phyloP scores from a whole-genome alignment of 1,140 invertebrate species.

The Drosophila miranda region DNA sequence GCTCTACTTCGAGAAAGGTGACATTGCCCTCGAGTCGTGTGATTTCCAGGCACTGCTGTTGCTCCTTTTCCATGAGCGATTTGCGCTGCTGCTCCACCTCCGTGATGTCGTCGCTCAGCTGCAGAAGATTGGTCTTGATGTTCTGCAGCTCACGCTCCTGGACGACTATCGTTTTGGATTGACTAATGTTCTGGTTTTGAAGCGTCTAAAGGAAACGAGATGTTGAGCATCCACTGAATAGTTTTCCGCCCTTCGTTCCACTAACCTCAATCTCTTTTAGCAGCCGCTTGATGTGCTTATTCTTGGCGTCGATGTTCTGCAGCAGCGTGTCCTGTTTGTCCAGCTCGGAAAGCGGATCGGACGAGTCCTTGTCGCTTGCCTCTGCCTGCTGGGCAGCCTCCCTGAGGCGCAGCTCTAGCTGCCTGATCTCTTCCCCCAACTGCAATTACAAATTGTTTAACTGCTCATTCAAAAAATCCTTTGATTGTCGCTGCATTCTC shows the following conservation, averaged over 20 bases:
- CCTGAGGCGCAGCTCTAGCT: constrained; percentile 63
- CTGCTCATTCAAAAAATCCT: not conserved
- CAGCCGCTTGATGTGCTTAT: constrained; percentile 81
- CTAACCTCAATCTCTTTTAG: constrained; percentile 76
- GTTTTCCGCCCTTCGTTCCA: not conserved
- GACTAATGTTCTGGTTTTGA: constrained; percentile 73
- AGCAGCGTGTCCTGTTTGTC: constrained; percentile 79
- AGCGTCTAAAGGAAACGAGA: constrained; percentile 43
- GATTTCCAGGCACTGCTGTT: constrained; percentile 62
- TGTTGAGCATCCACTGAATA: too few relatives aligned
- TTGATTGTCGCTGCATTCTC: not conserved
- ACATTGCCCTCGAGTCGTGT: constrained; percentile 68
- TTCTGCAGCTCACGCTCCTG: constrained; percentile 67
- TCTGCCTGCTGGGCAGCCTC: constrained; percentile 67
- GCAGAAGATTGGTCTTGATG: constrained; percentile 50
- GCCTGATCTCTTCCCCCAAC: constrained; percentile 67
- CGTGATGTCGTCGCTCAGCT: constrained; percentile 65
- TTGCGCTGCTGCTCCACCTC: constrained; percentile 65
- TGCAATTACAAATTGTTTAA: not conserved
- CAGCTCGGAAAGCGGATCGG: constrained; percentile 77
- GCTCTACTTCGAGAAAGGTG: constrained; percentile 72
- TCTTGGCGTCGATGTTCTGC: constrained; percentile 77
- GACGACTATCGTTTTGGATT: constrained; percentile 70
- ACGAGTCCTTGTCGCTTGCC: constrained; percentile 77
- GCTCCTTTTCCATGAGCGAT: constrained; percentile 40